Evolutionary conservation across 64 coral and sea anemone species (phyloP).

Genomic region (Platygyra sinensis): DNA sequence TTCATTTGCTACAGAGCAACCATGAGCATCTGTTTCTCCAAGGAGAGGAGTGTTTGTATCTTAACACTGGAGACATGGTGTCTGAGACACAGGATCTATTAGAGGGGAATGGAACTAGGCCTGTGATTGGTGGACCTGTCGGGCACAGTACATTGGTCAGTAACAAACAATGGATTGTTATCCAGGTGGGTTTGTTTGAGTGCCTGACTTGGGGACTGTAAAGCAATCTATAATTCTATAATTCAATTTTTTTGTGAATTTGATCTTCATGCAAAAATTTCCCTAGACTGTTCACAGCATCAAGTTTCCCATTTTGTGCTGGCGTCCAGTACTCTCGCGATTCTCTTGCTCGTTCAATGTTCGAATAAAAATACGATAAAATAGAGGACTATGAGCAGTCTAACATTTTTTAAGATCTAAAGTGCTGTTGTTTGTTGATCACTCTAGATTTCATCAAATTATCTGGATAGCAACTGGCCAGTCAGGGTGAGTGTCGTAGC

Average conservation of each 20-base stretch:
- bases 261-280: no score
- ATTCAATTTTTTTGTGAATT: no score
- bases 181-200: slow-evolving; percentile 53
- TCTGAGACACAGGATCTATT: slow-evolving; percentile 51
- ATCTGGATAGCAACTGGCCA: slow-evolving; percentile 95
- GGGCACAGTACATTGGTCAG: slow-evolving; percentile 70
- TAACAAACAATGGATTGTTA: slow-evolving; percentile 86
- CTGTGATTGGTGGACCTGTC: slow-evolving; percentile 53
- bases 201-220: no score
- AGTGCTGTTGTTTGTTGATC: not conserved
- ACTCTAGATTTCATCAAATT: slow-evolving; percentile 77
- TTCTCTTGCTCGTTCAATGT: no score
- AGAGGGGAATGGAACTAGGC: slow-evolving; percentile 9
- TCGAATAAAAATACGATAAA: no score
- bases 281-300: no score
- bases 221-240: no score
- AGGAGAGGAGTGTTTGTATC: slow-evolving; percentile 86
- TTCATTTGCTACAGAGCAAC: slow-evolving; percentile 65
- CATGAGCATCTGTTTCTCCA: slow-evolving; percentile 95
- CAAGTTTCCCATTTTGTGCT: no score
- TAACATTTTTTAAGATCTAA: not conserved
- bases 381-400: no score
- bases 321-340: no score
- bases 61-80: slow-evolving; percentile 95
- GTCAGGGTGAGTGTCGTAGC: slow-evolving; percentile 50